Conservation (phyloP, 2,888 invertebrate genomes). For the Ornithoptera priamus region DNA sequence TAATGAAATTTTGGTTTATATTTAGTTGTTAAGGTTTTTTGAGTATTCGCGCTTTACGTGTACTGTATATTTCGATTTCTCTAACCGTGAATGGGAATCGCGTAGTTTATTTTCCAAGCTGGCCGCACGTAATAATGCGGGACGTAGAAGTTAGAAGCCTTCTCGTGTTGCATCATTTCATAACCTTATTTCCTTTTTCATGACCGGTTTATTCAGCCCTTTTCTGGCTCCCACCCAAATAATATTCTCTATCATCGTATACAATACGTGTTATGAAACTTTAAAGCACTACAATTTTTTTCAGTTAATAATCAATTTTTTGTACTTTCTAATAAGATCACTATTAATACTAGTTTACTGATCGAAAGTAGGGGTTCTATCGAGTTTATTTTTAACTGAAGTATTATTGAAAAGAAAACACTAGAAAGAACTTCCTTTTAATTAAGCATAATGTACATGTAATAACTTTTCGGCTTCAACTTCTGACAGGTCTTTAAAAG, state of each 20-base stretch:
- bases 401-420: no score
- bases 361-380: no score
- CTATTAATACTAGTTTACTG: no score
- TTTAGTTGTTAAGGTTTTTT: not conserved
- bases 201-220: constrained; percentile 9
- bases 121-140: constrained; percentile 22
- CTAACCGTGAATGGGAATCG: constrained; percentile 5
- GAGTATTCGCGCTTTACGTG: not conserved
- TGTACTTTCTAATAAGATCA: not conserved
- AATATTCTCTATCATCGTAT: constrained; percentile 5
- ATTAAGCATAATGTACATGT: no score
- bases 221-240: not conserved
- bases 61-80: constrained; percentile 4
- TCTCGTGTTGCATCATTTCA: constrained; percentile 20
- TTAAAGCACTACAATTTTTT: not conserved
- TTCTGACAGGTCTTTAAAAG: no score
- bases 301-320: not conserved
- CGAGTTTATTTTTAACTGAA: no score
- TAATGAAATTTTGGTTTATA: no score
- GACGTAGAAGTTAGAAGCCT: constrained; percentile 22
- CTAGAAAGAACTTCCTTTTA: no score
- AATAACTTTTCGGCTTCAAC: no score
- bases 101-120: constrained; percentile 18
- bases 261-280: not conserved
- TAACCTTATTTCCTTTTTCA: constrained; percentile 18